Percentiles rank a stretch among this genome's conserved stretches.
phyloP scores from a whole-genome alignment of 2,797 vertebrate species.

The Calcarius lapponicus region DNA sequence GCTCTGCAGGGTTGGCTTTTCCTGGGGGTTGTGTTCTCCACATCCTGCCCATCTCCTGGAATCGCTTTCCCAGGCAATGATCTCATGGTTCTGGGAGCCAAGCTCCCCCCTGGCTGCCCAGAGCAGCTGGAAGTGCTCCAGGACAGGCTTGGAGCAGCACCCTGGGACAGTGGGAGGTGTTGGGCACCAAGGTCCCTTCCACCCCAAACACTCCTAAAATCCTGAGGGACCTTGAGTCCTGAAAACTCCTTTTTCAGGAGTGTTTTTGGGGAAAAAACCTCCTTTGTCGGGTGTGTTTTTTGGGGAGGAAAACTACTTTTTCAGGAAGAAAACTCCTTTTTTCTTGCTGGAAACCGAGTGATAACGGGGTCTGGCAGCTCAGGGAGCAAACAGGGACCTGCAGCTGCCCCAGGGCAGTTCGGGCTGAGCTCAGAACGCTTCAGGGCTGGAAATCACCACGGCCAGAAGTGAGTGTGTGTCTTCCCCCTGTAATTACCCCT shows the following conservation, averaged over 20 bases:
- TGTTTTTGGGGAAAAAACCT: neutral
- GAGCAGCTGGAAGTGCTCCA: neutral
- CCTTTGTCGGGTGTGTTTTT: neutral
- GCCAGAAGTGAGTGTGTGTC: neutral
- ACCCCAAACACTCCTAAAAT: neutral
- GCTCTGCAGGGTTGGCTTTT: fast-evolving
- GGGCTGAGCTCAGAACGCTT: neutral
- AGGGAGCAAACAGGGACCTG: neutral
- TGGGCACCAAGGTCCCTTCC: neutral
- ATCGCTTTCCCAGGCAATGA: neutral
- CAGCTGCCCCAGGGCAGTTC: neutral
- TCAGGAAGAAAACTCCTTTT: neutral
- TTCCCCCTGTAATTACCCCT: neutral
- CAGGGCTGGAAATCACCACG: neutral
- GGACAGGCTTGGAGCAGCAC: neutral
- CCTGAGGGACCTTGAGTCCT: neutral
- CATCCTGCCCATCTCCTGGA: neutral
- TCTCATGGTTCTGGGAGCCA: neutral
- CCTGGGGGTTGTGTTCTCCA: neutral
- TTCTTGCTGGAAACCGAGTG: neutral
- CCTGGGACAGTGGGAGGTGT: neutral
- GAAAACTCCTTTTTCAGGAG: neutral
- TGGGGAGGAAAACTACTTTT: neutral
- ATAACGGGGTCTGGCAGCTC: neutral
- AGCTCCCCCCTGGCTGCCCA: neutral